Conservation (phyloP, 2,888 invertebrate genomes). For the Tetheella fluctuosa region DNA sequence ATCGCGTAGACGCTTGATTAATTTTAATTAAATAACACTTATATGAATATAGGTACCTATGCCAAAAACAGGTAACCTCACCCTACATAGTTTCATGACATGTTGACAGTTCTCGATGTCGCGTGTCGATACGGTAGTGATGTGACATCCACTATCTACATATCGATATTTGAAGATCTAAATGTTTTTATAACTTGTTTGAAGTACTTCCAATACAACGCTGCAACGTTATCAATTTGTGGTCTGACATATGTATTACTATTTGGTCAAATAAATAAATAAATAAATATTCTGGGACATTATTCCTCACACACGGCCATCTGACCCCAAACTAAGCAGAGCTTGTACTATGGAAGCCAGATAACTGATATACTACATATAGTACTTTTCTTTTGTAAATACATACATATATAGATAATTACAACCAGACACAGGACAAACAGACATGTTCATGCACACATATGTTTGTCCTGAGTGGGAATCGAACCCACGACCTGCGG, state of each 20-base stretch:
- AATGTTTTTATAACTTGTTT: slow-evolving; percentile 21
- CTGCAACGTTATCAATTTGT: background rate
- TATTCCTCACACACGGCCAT: too few species aligned
- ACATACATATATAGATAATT: too few species aligned
- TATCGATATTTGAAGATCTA: slow-evolving; percentile 43
- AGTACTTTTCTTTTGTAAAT: too few species aligned
- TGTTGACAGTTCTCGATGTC: slow-evolving; percentile 55
- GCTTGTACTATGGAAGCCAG: too few species aligned
- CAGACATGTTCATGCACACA: too few species aligned
- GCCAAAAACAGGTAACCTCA: slow-evolving; percentile 13
- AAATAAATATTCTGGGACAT: too few species aligned
- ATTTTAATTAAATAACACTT: background rate
- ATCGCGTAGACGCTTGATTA: background rate
- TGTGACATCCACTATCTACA: slow-evolving; percentile 50
- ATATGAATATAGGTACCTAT: background rate
- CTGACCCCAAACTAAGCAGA: too few species aligned
- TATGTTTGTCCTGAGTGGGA: too few species aligned
- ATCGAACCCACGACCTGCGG: too few species aligned
- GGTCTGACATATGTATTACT: background rate
- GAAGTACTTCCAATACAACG: background rate
- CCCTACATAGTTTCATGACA: slow-evolving; percentile 34
- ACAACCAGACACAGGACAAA: too few species aligned
- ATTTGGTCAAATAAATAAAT: background rate
- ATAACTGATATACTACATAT: too few species aligned
- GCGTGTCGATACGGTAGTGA: slow-evolving; percentile 39